Evolutionary conservation across 2,888 invertebrate genomes (phyloP).

Genomic region (Oscheius myriophilus): DNA sequence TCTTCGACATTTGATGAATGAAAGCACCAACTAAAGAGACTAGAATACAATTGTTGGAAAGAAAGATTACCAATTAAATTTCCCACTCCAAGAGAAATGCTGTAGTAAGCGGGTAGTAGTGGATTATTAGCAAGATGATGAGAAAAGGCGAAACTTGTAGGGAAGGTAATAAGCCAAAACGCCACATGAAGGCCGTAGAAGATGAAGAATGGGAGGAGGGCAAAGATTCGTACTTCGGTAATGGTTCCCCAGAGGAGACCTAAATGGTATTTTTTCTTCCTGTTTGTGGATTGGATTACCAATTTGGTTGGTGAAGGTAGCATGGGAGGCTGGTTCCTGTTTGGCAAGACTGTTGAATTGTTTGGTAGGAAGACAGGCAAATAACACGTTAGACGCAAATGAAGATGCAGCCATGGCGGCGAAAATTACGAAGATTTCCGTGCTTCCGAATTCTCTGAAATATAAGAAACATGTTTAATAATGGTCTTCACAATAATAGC

Average conservation of each 20-base stretch:
- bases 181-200: conserved; percentile 28
- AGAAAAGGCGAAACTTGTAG: conserved; percentile 30
- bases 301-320: conserved; percentile 26
- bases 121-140: conserved; percentile 24
- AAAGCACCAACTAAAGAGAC: conserved; percentile 19
- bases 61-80: conserved; percentile 24
- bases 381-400: conserved; percentile 11
- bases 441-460: conserved; percentile 22
- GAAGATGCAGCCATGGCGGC: conserved; percentile 2
- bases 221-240: conserved; percentile 15
- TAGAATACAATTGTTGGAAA: neutral
- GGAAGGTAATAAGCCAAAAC: conserved; percentile 27
- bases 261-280: neutral
- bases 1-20: conserved; percentile 29
- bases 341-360: conserved; percentile 21
- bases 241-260: conserved; percentile 20
- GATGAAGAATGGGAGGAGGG: conserved; percentile 27
- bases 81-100: conserved; percentile 23
- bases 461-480: neutral
- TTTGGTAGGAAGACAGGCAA: conserved; percentile 16
- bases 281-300: neutral
- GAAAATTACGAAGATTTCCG: conserved; percentile 25
- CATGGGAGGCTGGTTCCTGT: conserved; percentile 9
- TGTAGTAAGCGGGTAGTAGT: conserved; percentile 21
- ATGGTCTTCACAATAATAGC: no score